A percentile compares a stretch with the other conserved stretches of the same genome.
phyloP scores from a whole-genome alignment of 2,113 vertebrate species.

The Plestiodon gilberti region DNA sequence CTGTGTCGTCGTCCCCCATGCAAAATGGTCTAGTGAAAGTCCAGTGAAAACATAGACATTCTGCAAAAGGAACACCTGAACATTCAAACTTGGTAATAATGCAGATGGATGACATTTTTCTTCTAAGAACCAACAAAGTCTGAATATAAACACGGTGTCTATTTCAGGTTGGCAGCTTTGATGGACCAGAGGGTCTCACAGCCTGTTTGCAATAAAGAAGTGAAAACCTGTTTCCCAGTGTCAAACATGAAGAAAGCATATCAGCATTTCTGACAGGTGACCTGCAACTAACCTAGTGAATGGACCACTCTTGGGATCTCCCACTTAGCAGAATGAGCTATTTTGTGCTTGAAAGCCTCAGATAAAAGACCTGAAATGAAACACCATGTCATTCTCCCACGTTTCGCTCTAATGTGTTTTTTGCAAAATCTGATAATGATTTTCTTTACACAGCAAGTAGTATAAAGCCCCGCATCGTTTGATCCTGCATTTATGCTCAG shows the following conservation, averaged over 20 bases:
- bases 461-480: too few relatives aligned
- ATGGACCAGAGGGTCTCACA: background rate
- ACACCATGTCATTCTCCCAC: too few relatives aligned
- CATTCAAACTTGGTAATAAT: background rate
- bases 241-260: background rate
- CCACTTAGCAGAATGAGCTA: background rate
- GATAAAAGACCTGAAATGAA: too few relatives aligned
- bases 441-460: too few relatives aligned
- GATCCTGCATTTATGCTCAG: too few relatives aligned
- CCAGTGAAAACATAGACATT: accelerated
- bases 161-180: background rate
- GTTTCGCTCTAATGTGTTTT: too few relatives aligned
- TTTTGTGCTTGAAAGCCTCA: background rate
- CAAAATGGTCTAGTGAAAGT: background rate
- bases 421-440: too few relatives aligned
- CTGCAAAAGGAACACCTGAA: background rate
- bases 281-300: background rate
- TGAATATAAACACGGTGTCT: background rate
- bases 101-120: background rate
- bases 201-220: background rate
- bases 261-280: background rate
- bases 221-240: background rate
- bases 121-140: background rate
- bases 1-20: background rate
- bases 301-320: background rate